Base-by-base conservation (phyloP, 1,140 invertebrate species). In the Papilio polyxenes region DNA sequence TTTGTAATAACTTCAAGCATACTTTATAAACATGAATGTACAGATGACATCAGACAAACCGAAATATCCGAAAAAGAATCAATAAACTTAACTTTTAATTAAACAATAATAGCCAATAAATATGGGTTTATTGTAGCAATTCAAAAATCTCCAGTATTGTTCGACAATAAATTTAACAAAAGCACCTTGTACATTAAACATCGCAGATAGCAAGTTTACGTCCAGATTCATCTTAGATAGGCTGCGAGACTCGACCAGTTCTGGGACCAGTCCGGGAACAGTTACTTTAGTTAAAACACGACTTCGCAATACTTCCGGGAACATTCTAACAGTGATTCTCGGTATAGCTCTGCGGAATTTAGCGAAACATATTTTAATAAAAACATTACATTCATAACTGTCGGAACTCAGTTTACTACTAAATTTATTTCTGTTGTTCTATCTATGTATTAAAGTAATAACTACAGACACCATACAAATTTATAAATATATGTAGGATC, bases 191-290 rank as follows among this genome's bases (percentile, higher is more conserved):
- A 31, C 49, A 77, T 49, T 77, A 15, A 77, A 77, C 23, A 77
- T 51, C 23, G 10, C n/a, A 77, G 40, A 23, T 51, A 20, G 75
- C n/a, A n/a, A 53, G 75, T 75, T 75, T 75, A 75, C 48, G 75
- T 77, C 75, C 49, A 23, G 77, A 79, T 65, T 79, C 20, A 79
- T 79, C 78, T 69, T n/a, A 80, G 78, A 80, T 65, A 79, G 56
- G 78, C 78, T 62, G n/a, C 59, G 20, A 37, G 65, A 72, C 10
- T 8, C 78, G 37, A 80, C 59, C 78, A 80, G 78, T 80, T 65
- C 78, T 49, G 78, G 23, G 78, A 80, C 78, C 78, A 80, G 62
- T 80, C 56, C 48, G 78, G 78, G 40, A 80, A 80, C 78, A 80
- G 59, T 80, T 80, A 80, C 62, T 69, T 56, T 31, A 56, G 77